Conservation (phyloP, 2,888 invertebrate genomes). For the Troglohyphantes excavatus region DNA sequence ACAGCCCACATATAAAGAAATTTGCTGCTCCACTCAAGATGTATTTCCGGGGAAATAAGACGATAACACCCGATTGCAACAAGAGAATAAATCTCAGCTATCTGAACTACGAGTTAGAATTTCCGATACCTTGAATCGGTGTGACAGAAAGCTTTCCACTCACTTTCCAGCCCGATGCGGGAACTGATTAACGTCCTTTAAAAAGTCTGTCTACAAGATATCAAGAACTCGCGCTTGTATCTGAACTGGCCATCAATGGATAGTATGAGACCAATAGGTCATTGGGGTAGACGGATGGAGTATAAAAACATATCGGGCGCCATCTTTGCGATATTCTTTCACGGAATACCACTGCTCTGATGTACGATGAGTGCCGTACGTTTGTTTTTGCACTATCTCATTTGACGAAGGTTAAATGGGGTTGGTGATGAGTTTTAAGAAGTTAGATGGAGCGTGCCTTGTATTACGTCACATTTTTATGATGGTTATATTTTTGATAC, state of each 20-base stretch:
- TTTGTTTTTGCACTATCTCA: conserved; percentile 39
- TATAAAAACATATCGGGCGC: conserved; percentile 50
- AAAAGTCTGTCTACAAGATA: background rate
- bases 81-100: conserved; percentile 8
- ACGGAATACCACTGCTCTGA: conserved; percentile 17
- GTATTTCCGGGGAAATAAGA: background rate
- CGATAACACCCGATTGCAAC: background rate
- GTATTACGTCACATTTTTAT: conserved; percentile 12
- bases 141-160: too few relatives aligned
- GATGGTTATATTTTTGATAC: background rate
- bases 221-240: conserved; percentile 29
- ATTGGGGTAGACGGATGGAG: conserved; percentile 40
- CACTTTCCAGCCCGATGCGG: too few relatives aligned
- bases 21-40: background rate
- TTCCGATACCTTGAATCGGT: background rate
- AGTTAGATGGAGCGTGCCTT: conserved; percentile 13
- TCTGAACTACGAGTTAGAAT: background rate
- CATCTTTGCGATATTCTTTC: conserved; percentile 40
- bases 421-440: conserved; percentile 41
- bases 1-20: background rate
- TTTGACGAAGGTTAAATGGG: conserved; percentile 51
- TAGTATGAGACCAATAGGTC: conserved; percentile 45
- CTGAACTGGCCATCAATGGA: conserved; percentile 37
- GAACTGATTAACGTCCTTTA: too few relatives aligned
- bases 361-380: background rate